phyloP scores from a whole-genome alignment of 2,888 invertebrate species.

The Thysanoteuthis rhombus region DNA sequence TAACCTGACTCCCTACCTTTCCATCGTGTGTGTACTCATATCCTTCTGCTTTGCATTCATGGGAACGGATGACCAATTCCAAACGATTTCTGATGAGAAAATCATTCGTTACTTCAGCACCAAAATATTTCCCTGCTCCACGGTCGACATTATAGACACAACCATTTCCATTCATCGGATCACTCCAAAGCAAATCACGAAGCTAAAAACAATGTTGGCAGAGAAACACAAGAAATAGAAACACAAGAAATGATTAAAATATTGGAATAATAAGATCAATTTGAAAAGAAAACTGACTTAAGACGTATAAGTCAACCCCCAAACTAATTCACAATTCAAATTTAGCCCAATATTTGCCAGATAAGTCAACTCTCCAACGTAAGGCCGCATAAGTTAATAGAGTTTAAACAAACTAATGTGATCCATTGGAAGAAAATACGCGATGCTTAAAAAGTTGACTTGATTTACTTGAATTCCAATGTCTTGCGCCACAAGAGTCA shows the following conservation, averaged over 20 bases:
- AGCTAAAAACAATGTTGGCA: conserved; percentile 72
- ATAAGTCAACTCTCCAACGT: too few species aligned
- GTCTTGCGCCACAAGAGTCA: too few species aligned
- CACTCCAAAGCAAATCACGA: conserved; percentile 94
- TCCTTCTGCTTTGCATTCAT: conserved; percentile 93
- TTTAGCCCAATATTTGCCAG: too few species aligned
- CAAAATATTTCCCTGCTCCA: conserved; percentile 93
- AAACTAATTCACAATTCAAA: too few species aligned
- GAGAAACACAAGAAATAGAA: not conserved
- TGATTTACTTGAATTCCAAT: too few species aligned
- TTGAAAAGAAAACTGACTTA: too few species aligned
- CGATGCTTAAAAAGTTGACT: too few species aligned
- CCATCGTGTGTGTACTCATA: conserved; percentile 87
- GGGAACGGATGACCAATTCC: conserved; percentile 84
- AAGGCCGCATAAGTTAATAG: too few species aligned
- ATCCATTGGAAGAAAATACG: too few species aligned
- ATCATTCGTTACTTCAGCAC: conserved; percentile 84
- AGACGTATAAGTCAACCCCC: too few species aligned
- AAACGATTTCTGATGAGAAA: conserved; percentile 83
- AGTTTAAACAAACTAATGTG: too few species aligned
- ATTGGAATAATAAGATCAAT: not conserved
- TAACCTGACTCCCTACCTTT: conserved; percentile 72
- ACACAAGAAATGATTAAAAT: too few species aligned
- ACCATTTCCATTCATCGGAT: conserved; percentile 75
- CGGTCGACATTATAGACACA: conserved; percentile 74